These are phyloP conservation scores for Oophaga sylvatica DNA, from an alignment of 2,797 vertebrate species.

Conservation along the genomic window DNA sequence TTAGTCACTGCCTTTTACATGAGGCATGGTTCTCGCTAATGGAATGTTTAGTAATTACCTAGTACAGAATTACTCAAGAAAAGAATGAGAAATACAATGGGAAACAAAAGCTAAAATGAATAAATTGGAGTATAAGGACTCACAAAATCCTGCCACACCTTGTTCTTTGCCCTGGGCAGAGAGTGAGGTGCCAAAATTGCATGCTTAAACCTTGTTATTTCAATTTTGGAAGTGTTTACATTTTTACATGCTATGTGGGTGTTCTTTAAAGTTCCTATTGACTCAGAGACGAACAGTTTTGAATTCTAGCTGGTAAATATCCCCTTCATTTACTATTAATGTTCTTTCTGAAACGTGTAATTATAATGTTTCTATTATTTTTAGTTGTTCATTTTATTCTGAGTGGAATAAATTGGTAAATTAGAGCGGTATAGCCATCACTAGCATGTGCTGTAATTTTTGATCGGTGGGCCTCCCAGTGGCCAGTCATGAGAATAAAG, in stretches of 20 bases:
- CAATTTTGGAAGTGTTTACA: slow-evolving; percentile 59
- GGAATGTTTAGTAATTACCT: slow-evolving; percentile 46
- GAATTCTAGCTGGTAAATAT: slow-evolving; percentile 7
- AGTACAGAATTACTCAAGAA: slow-evolving; percentile 40
- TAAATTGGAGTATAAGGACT: slow-evolving; percentile 50
- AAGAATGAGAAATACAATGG: slow-evolving; percentile 19
- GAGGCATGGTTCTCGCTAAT: slow-evolving; percentile 22
- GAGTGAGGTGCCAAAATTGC: slow-evolving; percentile 56
- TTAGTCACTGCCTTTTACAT: slow-evolving; percentile 23
- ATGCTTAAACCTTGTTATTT: slow-evolving; percentile 61
- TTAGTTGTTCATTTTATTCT: neutral
- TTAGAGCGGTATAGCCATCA: neutral
- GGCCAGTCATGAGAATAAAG: too few relatives aligned
- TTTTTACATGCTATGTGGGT: slow-evolving; percentile 60
- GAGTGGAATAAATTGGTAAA: neutral
- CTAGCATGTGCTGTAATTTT: neutral
- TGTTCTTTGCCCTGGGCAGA: slow-evolving; percentile 59
- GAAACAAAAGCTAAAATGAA: slow-evolving; percentile 45
- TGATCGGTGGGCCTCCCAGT: too few relatives aligned
- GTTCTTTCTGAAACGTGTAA: neutral
- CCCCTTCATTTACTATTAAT: neutral
- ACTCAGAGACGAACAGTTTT: neutral
- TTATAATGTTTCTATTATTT: slow-evolving; percentile 1
- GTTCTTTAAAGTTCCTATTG: slow-evolving; percentile 49
- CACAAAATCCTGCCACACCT: slow-evolving; percentile 53